Evolutionary conservation across 2,888 invertebrate species (phyloP).

Genomic region (Hipparchia semele): DNA sequence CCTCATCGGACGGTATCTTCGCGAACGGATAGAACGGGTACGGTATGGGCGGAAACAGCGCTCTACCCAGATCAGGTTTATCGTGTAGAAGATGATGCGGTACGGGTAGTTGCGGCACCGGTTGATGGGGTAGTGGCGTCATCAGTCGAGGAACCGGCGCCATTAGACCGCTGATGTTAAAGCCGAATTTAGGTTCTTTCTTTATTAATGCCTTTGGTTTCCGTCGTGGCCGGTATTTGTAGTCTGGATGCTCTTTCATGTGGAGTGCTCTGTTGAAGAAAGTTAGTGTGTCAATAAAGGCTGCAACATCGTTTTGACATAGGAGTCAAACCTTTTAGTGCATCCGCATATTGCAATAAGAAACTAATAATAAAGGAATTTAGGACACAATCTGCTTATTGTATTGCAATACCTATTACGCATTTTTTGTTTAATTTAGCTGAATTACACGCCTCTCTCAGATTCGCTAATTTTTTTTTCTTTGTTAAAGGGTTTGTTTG

Average conservation of each 20-base stretch:
- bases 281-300: not conserved
- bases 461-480: too few species aligned
- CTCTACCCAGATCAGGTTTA: slow-evolving; percentile 86
- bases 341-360: too few species aligned
- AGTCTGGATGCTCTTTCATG: slow-evolving; percentile 97
- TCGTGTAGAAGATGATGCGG: slow-evolving; percentile 79
- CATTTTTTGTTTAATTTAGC: too few species aligned
- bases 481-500: too few species aligned
- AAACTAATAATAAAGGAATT: too few species aligned
- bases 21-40: slow-evolving; percentile 88
- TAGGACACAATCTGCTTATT: too few species aligned
- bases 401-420: too few species aligned
- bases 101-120: slow-evolving; percentile 72
- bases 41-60: slow-evolving; percentile 87
- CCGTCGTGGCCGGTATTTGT: slow-evolving; percentile 94
- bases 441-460: too few species aligned
- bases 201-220: slow-evolving; percentile 94
- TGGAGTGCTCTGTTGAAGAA: slow-evolving; percentile 89
- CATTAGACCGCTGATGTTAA: slow-evolving; percentile 85
- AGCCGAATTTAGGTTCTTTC: slow-evolving; percentile 89
- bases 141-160: slow-evolving; percentile 82
- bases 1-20: slow-evolving; percentile 80
- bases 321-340: too few species aligned
- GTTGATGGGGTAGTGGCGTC: slow-evolving; percentile 66
- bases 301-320: too few species aligned